Base-by-base conservation (phyloP, 2,888 invertebrate genomes). In the Xestia c-nigrum region DNA sequence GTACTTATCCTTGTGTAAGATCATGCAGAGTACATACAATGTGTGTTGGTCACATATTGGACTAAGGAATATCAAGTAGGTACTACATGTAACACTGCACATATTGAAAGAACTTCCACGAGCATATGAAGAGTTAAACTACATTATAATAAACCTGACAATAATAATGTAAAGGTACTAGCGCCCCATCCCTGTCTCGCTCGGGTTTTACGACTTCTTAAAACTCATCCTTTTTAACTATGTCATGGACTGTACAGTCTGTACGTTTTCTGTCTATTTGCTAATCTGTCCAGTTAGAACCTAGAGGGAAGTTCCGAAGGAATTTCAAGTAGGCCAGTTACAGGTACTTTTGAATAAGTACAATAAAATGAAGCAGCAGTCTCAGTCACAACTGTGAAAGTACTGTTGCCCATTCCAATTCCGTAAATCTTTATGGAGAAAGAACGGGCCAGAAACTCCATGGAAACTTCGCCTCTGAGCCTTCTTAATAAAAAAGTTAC, bases 1-100 rank as follows among this genome's bases (percentile, higher is more conserved):
- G 3, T 61, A 61, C 40, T 59, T 66, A 59, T 72, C 72, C 72
- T 59, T 72, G 71, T 52, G 50, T 59, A 61, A 16, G 50, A 47
- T 71, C 57, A 59, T 65, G 52, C 65, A 59, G 40, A 71, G 16
- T 21, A 50, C 40, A 24, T 50, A 63, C 46, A 46, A n/a, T 55
- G 38, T 63, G 21, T 74, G 73, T 64, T 74, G 50, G 43, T 67
- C n/a, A 67, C 63, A 40, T 68, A 78, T 71, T 78, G 16, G 6
- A 59, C 1, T 57, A 52, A 71, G 40, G 64, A 64, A 77, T 64
- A 77, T 77, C 16, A 47, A 77, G 64, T 14, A 43, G 5, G 6
- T 24, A 21, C 16, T 52, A 55, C 16, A 10, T 21, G 21, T 1
- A 12, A 21, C 21, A n/a, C 19, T 10, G 31, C 10, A 7, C 9